Conservation (phyloP, 2,113 vertebrate species). For the Vimba vimba region DNA sequence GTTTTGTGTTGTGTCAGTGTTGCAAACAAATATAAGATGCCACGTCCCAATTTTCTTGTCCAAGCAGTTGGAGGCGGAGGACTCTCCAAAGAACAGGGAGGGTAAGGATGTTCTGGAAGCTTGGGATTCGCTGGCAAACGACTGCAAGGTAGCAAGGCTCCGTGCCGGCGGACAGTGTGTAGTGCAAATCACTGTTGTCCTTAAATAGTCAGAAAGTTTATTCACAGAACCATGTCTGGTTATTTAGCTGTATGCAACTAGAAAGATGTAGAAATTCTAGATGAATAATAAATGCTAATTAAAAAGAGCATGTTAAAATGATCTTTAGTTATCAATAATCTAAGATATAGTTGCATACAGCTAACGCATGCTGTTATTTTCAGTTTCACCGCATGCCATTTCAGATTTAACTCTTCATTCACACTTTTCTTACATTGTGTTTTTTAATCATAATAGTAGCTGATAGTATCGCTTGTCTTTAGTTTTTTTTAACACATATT, state of each 20-base stretch:
- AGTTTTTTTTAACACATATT: neutral
- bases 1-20: constrained; percentile 15
- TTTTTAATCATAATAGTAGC: constrained; percentile 17
- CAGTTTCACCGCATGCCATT: constrained; percentile 53
- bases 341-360: constrained; percentile 73
- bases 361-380: constrained; percentile 45
- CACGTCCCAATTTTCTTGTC: constrained; percentile 75
- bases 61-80: constrained; percentile 77
- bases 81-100: constrained; percentile 74
- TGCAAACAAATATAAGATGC: constrained; percentile 46
- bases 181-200: constrained; percentile 34
- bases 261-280: neutral
- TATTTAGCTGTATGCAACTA: constrained; percentile 70
- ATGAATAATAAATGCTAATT: neutral
- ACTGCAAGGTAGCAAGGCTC: constrained; percentile 81
- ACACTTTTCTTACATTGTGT: neutral
- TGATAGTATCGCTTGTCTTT: neutral
- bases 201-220: neutral
- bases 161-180: constrained; percentile 45
- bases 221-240: constrained; percentile 50
- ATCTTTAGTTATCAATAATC: neutral
- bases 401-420: constrained; percentile 53
- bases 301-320: neutral
- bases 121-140: constrained; percentile 80
- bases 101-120: constrained; percentile 77